Evolutionary conservation across 2,888 invertebrate species (phyloP).

Genomic region (Barypeithes pellucidus): DNA sequence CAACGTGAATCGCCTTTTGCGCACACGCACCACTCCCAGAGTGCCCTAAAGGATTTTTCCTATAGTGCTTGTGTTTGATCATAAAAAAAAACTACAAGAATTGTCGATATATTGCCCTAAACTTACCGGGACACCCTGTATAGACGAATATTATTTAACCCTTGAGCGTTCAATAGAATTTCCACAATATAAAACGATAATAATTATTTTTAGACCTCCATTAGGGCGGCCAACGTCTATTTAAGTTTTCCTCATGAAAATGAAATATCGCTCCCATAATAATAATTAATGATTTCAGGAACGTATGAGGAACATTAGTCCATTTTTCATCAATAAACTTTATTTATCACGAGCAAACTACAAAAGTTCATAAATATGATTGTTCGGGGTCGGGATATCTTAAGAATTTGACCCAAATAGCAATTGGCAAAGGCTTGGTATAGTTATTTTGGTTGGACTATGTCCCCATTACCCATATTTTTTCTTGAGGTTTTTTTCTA

Average conservation of each 20-base stretch:
- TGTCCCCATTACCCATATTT: no score
- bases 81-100: no score
- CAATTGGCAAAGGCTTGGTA: background rate
- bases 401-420: background rate
- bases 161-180: background rate
- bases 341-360: background rate
- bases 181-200: background rate
- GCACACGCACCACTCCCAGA: no score
- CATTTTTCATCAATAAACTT: conserved; percentile 3
- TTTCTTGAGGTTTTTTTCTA: no score
- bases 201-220: background rate
- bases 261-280: background rate
- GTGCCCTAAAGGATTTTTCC: no score
- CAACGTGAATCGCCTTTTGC: no score
- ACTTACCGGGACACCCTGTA: no score
- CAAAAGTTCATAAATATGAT: conserved; percentile 7
- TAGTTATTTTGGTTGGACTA: no score
- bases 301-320: background rate
- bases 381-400: background rate
- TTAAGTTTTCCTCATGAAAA: background rate
- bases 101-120: no score
- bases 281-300: background rate
- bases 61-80: no score
- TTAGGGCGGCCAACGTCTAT: background rate
- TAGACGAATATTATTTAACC: no score